Conservation (phyloP, 2,113 vertebrate genomes). For the Heliornis fulica region DNA sequence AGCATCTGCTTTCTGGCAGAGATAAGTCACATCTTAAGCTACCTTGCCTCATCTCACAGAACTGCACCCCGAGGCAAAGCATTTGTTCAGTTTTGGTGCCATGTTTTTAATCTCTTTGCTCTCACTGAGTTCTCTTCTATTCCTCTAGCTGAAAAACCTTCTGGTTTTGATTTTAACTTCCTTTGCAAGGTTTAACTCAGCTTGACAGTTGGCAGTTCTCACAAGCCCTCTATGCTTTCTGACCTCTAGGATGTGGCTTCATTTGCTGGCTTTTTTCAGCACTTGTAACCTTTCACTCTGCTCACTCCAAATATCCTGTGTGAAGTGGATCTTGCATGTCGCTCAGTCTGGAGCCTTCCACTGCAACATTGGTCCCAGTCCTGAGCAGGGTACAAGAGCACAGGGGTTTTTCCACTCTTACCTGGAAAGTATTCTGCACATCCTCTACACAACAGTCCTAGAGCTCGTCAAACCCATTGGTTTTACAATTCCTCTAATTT, state of each 20-base stretch:
- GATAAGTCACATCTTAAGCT: not conserved
- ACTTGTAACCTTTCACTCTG: not conserved
- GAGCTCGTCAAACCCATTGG: not conserved
- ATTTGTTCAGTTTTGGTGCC: constrained; percentile 5
- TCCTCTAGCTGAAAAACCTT: not conserved
- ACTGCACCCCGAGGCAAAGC: not conserved
- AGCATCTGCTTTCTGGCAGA: not conserved
- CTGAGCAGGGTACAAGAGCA: not conserved
- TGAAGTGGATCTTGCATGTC: not conserved
- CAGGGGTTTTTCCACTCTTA: not conserved
- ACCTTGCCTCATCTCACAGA: not conserved
- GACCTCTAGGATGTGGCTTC: not conserved
- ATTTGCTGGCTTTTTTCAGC: not conserved
- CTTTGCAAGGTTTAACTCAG: not conserved
- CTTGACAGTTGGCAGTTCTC: not conserved
- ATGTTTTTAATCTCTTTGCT: not conserved
- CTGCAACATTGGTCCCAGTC: not conserved
- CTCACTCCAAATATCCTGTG: not conserved
- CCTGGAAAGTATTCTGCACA: not conserved
- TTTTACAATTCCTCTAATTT: not conserved
- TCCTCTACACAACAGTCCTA: not conserved
- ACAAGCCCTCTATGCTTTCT: not conserved
- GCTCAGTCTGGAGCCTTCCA: not conserved
- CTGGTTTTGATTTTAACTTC: constrained; percentile 39
- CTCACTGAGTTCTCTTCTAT: not conserved